phyloP scores from a whole-genome alignment of 2,888 invertebrate species.

The Antheraea yamamai region DNA sequence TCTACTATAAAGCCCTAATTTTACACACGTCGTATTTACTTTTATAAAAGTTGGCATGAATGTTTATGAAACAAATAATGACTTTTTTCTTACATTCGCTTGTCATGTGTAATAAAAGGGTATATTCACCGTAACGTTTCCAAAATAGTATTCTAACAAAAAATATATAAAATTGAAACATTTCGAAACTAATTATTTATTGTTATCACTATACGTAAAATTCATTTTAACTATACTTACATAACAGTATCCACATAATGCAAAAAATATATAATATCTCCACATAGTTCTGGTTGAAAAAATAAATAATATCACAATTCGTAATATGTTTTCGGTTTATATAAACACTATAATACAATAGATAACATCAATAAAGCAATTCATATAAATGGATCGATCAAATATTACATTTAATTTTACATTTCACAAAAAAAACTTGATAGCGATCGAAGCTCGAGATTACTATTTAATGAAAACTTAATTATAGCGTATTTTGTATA shows the following conservation, averaged over 20 bases:
- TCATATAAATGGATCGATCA: slow-evolving; percentile 6
- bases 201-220: background rate
- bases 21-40: too few species aligned
- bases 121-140: too few species aligned
- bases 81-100: too few species aligned
- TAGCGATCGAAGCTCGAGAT: background rate
- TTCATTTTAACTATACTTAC: slow-evolving; percentile 31
- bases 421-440: slow-evolving; percentile 1
- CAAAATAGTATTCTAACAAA: too few species aligned
- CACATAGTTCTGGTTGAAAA: slow-evolving; percentile 25
- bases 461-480: background rate
- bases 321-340: slow-evolving; percentile 3
- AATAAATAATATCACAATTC: slow-evolving; percentile 15
- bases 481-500: background rate
- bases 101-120: too few species aligned
- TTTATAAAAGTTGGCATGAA: too few species aligned
- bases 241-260: slow-evolving; percentile 28
- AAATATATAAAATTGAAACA: too few species aligned
- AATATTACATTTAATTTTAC: slow-evolving; percentile 7
- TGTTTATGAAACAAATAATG: too few species aligned
- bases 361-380: slow-evolving; percentile 23
- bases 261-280: slow-evolving; percentile 27
- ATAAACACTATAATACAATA: background rate
- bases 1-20: too few species aligned
- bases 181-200: too few species aligned